Evolutionary conservation across 2,888 invertebrate species (phyloP).

Genomic region (Callosobruchus maculatus): DNA sequence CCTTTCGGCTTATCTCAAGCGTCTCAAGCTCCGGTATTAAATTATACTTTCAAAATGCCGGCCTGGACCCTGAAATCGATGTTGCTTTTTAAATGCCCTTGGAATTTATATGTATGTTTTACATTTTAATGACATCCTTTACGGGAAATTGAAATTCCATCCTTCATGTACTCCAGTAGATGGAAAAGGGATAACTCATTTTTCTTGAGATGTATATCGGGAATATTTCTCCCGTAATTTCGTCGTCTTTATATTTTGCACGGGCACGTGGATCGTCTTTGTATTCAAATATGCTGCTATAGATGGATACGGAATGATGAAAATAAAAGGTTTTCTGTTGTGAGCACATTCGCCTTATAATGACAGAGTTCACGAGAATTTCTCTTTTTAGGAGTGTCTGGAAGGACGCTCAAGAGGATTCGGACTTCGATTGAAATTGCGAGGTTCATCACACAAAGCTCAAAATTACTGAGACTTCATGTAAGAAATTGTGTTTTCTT

Average conservation of each 20-base stretch:
- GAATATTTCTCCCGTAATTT: not conserved
- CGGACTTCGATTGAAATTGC: too few species aligned
- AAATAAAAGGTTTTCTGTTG: not conserved
- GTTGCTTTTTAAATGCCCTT: not conserved
- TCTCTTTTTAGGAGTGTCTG: too few species aligned
- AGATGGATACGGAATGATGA: not conserved
- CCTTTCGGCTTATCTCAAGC: not conserved
- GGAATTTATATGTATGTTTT: not conserved
- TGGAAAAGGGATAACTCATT: not conserved
- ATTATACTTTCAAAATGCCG: not conserved
- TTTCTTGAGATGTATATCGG: not conserved
- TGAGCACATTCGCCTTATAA: not conserved
- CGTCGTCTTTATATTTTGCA: not conserved
- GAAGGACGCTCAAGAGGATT: too few species aligned
- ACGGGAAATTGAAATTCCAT: not conserved
- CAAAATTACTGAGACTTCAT: too few species aligned
- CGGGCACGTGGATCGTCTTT: not conserved
- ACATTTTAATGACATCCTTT: not conserved
- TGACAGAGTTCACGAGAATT: too few species aligned
- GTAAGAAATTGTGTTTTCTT: too few species aligned
- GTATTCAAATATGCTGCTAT: not conserved
- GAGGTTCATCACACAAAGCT: too few species aligned
- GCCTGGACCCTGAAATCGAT: not conserved
- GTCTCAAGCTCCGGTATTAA: not conserved
- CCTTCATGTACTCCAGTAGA: not conserved